phyloP scores from a whole-genome alignment of 2,113 vertebrate species.

The Charina bottae region DNA sequence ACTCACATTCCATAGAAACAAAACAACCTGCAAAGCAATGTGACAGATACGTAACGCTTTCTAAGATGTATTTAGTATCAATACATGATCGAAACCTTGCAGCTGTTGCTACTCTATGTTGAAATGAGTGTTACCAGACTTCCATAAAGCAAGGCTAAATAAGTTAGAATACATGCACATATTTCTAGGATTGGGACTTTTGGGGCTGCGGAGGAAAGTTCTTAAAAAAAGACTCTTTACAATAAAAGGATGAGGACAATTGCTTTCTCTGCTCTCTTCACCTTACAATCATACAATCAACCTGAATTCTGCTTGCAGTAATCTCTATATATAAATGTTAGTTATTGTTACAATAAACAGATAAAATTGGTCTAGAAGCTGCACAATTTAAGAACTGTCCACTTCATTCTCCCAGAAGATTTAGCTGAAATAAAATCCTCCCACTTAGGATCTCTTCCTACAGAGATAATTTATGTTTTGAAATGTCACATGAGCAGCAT shows the following conservation, averaged over 20 bases:
- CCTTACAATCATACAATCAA: background rate
- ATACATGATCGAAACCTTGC: background rate
- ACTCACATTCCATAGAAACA: background rate
- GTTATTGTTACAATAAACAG: background rate
- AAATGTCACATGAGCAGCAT: background rate
- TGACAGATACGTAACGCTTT: background rate
- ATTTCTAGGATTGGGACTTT: too few relatives aligned
- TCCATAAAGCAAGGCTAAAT: background rate
- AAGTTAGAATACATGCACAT: too few relatives aligned
- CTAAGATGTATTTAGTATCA: background rate
- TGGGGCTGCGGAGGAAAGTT: background rate
- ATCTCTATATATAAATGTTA: background rate
- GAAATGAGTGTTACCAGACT: background rate
- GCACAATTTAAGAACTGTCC: background rate
- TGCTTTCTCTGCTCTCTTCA: background rate
- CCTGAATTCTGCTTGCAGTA: background rate
- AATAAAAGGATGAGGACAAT: background rate
- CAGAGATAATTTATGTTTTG: background rate
- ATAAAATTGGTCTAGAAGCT: background rate
- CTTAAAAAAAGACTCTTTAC: background rate
- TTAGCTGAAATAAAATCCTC: background rate
- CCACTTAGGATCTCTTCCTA: background rate
- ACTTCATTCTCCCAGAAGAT: background rate
- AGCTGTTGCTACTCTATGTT: background rate
- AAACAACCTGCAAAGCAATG: background rate